These are phyloP conservation scores for Tylochromis polylepis DNA, from an alignment of 2,113 vertebrate species.

Conservation along the genomic window DNA sequence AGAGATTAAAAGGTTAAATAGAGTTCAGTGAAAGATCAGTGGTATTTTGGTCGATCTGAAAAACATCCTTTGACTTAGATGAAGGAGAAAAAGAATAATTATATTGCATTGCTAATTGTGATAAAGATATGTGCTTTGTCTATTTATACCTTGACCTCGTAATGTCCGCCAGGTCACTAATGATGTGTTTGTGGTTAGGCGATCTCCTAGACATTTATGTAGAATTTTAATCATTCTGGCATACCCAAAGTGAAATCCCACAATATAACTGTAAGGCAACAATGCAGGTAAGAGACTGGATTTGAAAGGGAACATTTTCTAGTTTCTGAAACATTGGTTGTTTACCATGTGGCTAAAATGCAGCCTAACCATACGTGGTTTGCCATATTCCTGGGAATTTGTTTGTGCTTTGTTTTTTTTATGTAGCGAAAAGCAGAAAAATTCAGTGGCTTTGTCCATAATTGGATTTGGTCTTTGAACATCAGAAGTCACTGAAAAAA, in stretches of 20 bases:
- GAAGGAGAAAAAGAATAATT: neutral
- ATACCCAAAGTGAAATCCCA: too few species aligned
- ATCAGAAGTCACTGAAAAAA: neutral
- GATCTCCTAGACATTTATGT: too few species aligned
- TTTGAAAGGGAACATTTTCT: neutral
- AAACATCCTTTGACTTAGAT: conserved; percentile 4
- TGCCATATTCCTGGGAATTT: neutral
- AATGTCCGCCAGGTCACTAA: neutral
- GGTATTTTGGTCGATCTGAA: conserved; percentile 33
- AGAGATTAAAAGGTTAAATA: conserved; percentile 66
- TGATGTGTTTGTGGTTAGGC: neutral
- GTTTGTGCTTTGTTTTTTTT: neutral
- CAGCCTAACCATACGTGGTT: neutral
- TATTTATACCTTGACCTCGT: neutral
- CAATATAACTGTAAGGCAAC: too few species aligned
- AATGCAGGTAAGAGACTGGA: neutral
- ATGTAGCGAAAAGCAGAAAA: neutral
- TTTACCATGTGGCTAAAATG: neutral
- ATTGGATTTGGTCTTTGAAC: neutral
- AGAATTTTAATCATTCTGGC: too few species aligned
- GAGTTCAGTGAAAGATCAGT: conserved; percentile 68
- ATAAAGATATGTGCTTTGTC: neutral
- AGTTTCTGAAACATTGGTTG: neutral
- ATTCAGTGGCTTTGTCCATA: neutral
- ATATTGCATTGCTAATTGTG: neutral